Evolutionary conservation across 2,797 vertebrate species (phyloP), one percentile per base, ranked within the genome.

Genomic region (Agapornis canus): DNA sequence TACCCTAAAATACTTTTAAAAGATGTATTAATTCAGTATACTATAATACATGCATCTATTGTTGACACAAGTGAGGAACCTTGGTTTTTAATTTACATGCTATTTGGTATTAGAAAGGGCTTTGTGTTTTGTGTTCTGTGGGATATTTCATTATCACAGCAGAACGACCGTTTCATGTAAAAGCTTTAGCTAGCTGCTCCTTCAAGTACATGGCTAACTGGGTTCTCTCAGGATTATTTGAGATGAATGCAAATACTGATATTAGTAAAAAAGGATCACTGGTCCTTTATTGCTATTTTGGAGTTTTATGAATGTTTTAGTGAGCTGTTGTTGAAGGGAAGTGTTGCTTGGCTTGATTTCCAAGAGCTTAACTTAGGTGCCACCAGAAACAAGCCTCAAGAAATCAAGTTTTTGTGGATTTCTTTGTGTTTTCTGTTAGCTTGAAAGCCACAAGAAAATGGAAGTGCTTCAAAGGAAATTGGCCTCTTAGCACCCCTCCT

Each of bases 11-110:
- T 52, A 26, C 32, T 80, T 83, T 9, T 12, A 51, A 77, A 59
- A 56, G 19, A 1, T 70, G 14, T 19, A 22, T 12, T 40, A 51
- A 39, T 72, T 39, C 65, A 51, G 11, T 22, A 0, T 2, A 14
- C 12, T 13, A 2, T 4, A 29, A 69, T 29, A 13, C 0, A 0
- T 20, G 13, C 19, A 32, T 6, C 56, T 37, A 3, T 8, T 64
- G 49, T 10, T 65, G 27, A n/a, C 63, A 54, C 9, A 35, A 22
- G 26, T 3, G 23, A 81, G 60, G 16, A 70, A 8, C 9, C 11
- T 31, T 5, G 27, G 8, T 9, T 29, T 37, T 69, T 29, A 20
- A 27, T 83, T 83, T 49, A 2, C 20, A 6, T 81, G 5, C 5
- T 4, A 8, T 57, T 83, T 64, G 35, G 11, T 48, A 21, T 32